Evolutionary conservation across 2,113 vertebrate genomes (phyloP).

Genomic region (Calonectris borealis): DNA sequence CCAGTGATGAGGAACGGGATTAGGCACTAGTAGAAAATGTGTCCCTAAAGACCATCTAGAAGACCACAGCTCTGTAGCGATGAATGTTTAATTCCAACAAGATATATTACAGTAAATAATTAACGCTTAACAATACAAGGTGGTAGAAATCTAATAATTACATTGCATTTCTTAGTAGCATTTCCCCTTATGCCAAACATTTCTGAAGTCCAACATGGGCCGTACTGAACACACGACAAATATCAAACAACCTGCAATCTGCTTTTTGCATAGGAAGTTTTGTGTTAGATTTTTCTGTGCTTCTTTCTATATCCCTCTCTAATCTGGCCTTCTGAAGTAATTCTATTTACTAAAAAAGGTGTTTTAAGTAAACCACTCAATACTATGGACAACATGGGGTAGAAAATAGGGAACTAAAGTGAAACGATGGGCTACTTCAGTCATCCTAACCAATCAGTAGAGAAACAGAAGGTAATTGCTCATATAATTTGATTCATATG

Average conservation of each 20-base stretch:
- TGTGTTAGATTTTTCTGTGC: background rate
- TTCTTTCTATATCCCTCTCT: background rate
- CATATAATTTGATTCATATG: conserved; percentile 54
- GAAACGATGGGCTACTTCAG: conserved; percentile 5
- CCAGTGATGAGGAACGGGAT: conserved; percentile 4
- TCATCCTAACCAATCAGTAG: background rate
- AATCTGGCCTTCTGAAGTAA: conserved; percentile 24
- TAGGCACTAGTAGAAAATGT: background rate
- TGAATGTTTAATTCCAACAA: conserved; percentile 46
- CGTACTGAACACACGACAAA: background rate
- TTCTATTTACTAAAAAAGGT: conserved; percentile 42
- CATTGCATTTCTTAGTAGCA: background rate
- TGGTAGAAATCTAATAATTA: conserved; percentile 21
- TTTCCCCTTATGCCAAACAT: background rate
- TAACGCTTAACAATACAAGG: background rate
- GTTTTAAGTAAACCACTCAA: conserved; percentile 2
- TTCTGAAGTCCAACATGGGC: background rate
- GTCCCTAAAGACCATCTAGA: conserved; percentile 21
- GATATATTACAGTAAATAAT: conserved; percentile 53
- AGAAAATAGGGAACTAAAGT: conserved; percentile 25
- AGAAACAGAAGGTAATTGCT: conserved; percentile 11
- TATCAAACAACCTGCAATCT: background rate
- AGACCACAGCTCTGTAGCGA: conserved; percentile 3
- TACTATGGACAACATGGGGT: background rate
- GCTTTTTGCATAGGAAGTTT: background rate